Evolutionary conservation across 2,888 invertebrate genomes (phyloP).

Genomic region (Luffia ferchaultella): DNA sequence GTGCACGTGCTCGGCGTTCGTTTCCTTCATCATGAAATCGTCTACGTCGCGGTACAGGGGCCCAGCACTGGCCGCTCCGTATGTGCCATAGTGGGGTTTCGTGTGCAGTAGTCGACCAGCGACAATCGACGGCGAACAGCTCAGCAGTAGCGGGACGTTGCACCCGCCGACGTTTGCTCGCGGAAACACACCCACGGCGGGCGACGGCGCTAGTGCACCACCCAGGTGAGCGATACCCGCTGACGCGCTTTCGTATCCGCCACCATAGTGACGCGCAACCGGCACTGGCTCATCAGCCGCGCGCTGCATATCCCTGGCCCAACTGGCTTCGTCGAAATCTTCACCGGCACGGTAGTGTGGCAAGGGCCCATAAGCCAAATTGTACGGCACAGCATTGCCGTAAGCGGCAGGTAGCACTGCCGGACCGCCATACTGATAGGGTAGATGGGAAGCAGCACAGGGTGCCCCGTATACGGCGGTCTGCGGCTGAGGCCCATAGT

Average conservation of each 20-base stretch:
- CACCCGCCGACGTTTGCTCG: slow-evolving; percentile 37
- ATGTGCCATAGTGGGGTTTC: slow-evolving; percentile 19
- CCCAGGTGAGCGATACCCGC: slow-evolving; percentile 8
- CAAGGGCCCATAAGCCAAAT: not conserved
- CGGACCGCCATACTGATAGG: not conserved
- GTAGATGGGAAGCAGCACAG: not conserved
- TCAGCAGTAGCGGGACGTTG: slow-evolving; percentile 42
- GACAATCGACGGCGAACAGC: slow-evolving; percentile 44
- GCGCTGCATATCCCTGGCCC: slow-evolving; percentile 37
- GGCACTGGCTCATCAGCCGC: slow-evolving; percentile 27
- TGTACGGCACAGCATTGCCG: not conserved
- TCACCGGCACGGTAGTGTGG: slow-evolving; percentile 28
- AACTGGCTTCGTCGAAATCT: slow-evolving; percentile 23
- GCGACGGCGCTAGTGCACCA: slow-evolving; percentile 12
- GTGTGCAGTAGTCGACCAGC: slow-evolving; percentile 31
- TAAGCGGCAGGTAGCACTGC: not conserved
- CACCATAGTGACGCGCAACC: slow-evolving; percentile 28
- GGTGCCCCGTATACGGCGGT: not conserved
- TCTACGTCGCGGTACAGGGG: slow-evolving; percentile 30
- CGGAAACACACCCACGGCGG: slow-evolving; percentile 41
- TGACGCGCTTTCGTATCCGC: slow-evolving; percentile 20
- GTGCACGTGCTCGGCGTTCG: slow-evolving; percentile 20
- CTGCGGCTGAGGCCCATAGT: not conserved
- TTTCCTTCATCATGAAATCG: slow-evolving; percentile 19
- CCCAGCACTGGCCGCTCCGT: slow-evolving; percentile 9